Evolutionary conservation across 2,888 invertebrate species (phyloP), one percentile per base, ranked within the genome.

Genomic region (Lycia hirtaria): DNA sequence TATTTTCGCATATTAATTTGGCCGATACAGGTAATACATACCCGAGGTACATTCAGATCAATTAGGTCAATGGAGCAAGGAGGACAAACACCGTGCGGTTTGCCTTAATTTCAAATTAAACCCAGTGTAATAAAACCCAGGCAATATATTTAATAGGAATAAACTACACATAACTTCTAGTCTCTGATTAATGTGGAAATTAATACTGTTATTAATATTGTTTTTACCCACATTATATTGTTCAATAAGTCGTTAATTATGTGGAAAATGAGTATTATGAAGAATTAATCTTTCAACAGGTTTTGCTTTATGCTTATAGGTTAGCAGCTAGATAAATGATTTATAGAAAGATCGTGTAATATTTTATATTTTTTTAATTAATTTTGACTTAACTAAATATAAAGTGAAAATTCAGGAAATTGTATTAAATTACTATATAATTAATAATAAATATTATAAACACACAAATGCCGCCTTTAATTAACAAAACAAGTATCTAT

Each of bases 251-350:
- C n/a, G n/a, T n/a, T n/a, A n/a, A n/a, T n/a, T n/a, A 83, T 80
- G 77, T 72, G 69, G 69, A 67, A 71, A 57, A 83, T 22, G 85
- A 85, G 85, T 82, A 85, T 85, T 82, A 80, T 44, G 28, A 38
- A 7, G 17, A 6, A 28, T 3, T n/a, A 24, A 41, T 14, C 24
- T 7, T 6, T 12, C 5, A 17, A 20, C 20, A 20, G 19, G 37
- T n/a, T 19, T 10, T 15, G 7, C 5, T 33, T 24, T 24, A 9
- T 24, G 9, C 24, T 24, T 24, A 7, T 32, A 14, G 4, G 32
- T 32, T 5, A 32, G 32, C 4, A 14, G 2, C 5, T 12, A 14
- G 4, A 32, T 12, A 32, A 26, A 5, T 26, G n/a, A n/a, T n/a
- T n/a, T n/a, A n/a, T n/a, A n/a, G n/a, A n/a, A n/a, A n/a, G n/a